phyloP scores from a whole-genome alignment of 2,888 invertebrate species.

The Plagiodera versicolora region DNA sequence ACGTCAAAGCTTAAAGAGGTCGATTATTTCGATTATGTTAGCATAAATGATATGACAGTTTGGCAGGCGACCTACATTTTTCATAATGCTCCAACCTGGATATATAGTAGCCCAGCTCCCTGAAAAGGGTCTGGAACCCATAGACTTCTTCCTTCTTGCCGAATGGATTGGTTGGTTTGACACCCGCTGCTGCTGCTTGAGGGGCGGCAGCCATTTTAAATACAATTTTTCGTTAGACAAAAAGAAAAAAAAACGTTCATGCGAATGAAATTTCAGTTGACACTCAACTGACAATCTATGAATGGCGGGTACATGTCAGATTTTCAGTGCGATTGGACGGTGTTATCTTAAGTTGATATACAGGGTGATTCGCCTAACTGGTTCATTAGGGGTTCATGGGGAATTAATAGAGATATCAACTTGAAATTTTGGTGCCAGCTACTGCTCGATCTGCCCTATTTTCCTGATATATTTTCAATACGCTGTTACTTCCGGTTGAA shows the following conservation, averaged over 20 bases:
- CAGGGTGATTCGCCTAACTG: too few species aligned
- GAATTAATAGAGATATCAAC: too few species aligned
- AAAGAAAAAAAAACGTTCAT: neutral
- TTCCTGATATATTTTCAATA: too few species aligned
- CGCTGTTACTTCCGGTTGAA: too few species aligned
- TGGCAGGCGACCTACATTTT: conserved; percentile 43
- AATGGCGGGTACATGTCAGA: too few species aligned
- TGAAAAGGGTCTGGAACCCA: conserved; percentile 44
- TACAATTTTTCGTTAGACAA: neutral
- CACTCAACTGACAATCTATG: neutral
- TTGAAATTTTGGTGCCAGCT: too few species aligned
- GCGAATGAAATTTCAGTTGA: neutral
- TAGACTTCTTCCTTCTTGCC: conserved; percentile 45
- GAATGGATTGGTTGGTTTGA: conserved; percentile 18
- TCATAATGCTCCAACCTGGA: conserved; percentile 49
- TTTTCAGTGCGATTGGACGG: too few species aligned
- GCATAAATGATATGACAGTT: too few species aligned
- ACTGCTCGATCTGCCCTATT: too few species aligned
- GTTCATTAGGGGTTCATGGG: too few species aligned
- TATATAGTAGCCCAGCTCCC: conserved; percentile 49
- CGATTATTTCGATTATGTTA: too few species aligned
- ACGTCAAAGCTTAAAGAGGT: conserved; percentile 41
- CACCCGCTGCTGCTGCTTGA: neutral
- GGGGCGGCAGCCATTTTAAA: neutral
- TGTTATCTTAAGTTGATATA: too few species aligned